These are phyloP conservation scores for Stichodactyla helianthus DNA, from an alignment of 64 coral and sea anemone genomes.

Conservation along the genomic window DNA sequence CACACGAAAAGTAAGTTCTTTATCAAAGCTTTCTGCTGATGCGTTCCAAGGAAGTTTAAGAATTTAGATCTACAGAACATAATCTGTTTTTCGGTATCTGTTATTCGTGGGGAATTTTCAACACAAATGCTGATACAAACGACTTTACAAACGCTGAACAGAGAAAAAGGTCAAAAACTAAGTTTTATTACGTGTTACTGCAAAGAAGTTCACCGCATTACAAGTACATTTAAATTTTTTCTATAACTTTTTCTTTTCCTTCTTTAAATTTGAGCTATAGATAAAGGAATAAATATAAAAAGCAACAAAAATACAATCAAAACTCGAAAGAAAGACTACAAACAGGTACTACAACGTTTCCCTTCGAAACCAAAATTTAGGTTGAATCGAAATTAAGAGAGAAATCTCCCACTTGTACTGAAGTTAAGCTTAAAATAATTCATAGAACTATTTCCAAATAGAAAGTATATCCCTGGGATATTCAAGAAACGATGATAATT, in stretches of 20 bases:
- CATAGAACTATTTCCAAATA: neutral
- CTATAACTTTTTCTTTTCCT: neutral
- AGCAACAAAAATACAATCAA: neutral
- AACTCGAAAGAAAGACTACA: neutral
- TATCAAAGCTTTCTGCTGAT: neutral
- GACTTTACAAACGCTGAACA: neutral
- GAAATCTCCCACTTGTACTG: neutral
- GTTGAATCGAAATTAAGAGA: neutral
- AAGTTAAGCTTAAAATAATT: neutral
- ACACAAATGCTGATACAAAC: neutral
- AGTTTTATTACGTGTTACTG: neutral
- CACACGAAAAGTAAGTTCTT: neutral
- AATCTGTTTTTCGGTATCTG: neutral
- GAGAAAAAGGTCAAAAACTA: neutral
- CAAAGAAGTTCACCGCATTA: neutral
- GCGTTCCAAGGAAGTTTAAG: neutral
- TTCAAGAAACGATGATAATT: neutral
- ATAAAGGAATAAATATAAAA: neutral
- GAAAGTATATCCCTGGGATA: neutral
- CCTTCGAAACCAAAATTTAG: neutral
- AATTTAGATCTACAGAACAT: neutral
- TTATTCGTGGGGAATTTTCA: neutral
- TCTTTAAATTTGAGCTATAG: neutral
- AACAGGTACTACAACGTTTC: neutral
- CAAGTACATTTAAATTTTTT: neutral